phyloP scores from a whole-genome alignment of 1,140 invertebrate genomes.

The Gerris buenoi region DNA sequence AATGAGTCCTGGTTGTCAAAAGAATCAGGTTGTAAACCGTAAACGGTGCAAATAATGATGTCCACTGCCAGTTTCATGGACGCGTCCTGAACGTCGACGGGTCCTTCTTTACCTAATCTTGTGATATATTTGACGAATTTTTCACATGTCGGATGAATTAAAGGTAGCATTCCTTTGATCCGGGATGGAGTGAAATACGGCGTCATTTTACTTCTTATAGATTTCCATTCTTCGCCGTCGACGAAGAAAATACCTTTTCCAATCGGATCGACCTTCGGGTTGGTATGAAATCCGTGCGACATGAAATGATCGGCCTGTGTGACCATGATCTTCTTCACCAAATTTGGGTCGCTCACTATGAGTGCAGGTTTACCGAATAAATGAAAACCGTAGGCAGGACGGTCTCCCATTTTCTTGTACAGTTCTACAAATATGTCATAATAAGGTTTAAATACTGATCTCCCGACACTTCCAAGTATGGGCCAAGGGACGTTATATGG shows the following conservation, averaged over 20 bases:
- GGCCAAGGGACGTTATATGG: background rate
- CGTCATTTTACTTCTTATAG: conserved; percentile 39
- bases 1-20: background rate
- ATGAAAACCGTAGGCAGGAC: background rate
- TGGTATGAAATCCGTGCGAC: conserved; percentile 31
- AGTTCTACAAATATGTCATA: background rate
- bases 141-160: background rate
- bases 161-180: conserved; percentile 37
- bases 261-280: conserved; percentile 33
- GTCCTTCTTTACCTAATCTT: background rate
- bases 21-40: background rate
- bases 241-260: conserved; percentile 33
- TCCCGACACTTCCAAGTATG: background rate
- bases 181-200: conserved; percentile 45
- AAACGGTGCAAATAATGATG: background rate
- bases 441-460: background rate
- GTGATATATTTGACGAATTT: background rate
- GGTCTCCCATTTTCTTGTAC: background rate
- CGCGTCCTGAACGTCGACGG: background rate
- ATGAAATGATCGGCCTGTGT: conserved; percentile 39
- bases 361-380: background rate
- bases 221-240: conserved; percentile 38
- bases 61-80: background rate
- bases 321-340: conserved; percentile 34
- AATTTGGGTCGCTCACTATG: conserved; percentile 24